Percentiles rank a stretch among this genome's conserved stretches.
These are phyloP conservation scores for Glareola pratincola DNA, from an alignment of 2,113 vertebrate genomes.

Conservation along the genomic window DNA sequence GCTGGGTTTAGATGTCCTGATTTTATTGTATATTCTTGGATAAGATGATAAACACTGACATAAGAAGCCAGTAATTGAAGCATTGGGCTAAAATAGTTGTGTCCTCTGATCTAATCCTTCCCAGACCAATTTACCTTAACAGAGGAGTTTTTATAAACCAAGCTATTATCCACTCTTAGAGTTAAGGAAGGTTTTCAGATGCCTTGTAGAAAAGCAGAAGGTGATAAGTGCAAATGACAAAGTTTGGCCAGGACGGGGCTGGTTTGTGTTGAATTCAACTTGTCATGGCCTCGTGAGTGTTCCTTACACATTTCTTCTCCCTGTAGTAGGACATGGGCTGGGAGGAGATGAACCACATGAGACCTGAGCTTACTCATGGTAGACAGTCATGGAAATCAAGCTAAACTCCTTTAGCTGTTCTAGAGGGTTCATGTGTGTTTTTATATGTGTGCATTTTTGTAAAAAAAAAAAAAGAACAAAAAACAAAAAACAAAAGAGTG, in stretches of 20 bases:
- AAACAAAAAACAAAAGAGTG: neutral
- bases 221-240: neutral
- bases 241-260: neutral
- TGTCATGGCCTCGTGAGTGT: neutral
- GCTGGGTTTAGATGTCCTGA: neutral
- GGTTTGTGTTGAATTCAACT: neutral
- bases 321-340: neutral
- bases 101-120: neutral
- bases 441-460: neutral
- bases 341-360: neutral
- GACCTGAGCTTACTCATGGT: neutral
- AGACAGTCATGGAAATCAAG: neutral
- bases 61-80: neutral
- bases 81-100: neutral
- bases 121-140: neutral
- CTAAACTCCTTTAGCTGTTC: neutral
- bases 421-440: neutral
- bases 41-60: neutral
- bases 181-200: neutral
- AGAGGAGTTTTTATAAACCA: neutral
- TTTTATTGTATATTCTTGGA: neutral
- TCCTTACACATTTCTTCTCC: neutral
- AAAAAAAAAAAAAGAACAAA: neutral
- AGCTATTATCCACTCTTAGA: neutral
- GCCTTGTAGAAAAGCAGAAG: neutral